Percentiles rank a stretch among this genome's conserved stretches.
phyloP scores from a whole-genome alignment of 2,797 vertebrate genomes.

The Podargus strigoides region DNA sequence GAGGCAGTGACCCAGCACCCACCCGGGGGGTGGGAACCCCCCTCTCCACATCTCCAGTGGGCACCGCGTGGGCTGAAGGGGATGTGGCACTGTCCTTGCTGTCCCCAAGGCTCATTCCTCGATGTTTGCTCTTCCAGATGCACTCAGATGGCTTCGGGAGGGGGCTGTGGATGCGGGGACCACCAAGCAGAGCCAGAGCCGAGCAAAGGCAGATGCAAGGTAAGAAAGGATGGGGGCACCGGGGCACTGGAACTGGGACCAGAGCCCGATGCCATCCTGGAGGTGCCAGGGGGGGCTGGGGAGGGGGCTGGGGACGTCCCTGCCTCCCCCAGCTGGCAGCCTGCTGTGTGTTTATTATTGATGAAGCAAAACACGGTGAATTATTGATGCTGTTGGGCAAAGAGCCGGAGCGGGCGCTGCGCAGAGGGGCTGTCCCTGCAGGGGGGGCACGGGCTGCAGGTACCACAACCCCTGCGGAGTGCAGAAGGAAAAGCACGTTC shows the following conservation, averaged over 20 bases:
- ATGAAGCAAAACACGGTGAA: not conserved
- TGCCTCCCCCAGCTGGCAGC: not conserved
- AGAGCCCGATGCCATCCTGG: accelerated
- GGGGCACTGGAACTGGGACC: accelerated
- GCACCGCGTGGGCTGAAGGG: not conserved
- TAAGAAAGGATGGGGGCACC: not conserved
- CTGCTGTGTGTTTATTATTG: not conserved
- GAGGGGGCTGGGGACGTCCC: not conserved
- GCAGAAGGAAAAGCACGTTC: accelerated
- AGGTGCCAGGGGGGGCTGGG: accelerated
- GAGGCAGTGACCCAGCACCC: accelerated
- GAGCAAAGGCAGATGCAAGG: not conserved
- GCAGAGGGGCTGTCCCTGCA: not conserved
- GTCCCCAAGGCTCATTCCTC: not conserved
- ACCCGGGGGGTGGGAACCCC: not conserved
- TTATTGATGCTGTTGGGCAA: not conserved
- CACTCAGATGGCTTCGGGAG: accelerated
- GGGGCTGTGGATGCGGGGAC: accelerated
- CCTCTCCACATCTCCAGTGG: not conserved
- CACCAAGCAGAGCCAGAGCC: accelerated
- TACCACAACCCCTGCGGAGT: accelerated
- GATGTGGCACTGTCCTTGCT: not conserved
- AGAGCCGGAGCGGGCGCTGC: not conserved
- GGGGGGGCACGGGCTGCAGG: not conserved
- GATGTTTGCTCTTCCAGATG: not conserved